Evolutionary conservation across 2,113 vertebrate species (phyloP), one percentile per base, ranked within the genome.

Genomic region (Nycticorax nycticorax): DNA sequence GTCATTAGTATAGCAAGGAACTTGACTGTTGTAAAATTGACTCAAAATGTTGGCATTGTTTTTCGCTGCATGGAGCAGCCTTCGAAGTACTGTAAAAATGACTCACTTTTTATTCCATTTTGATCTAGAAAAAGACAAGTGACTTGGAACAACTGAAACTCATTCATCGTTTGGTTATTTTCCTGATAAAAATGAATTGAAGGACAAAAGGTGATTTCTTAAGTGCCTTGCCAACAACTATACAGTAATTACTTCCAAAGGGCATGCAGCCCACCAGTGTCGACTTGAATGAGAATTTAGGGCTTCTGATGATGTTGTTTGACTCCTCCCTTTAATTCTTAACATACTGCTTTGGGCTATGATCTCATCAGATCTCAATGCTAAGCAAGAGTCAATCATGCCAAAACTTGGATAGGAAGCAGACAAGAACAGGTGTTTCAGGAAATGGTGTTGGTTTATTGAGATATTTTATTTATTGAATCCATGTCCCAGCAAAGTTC

Each of bases 391-490:
- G 37, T 93, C 74, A 63, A 24, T 88, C 68, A 76, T 66, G 50
- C 79, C 88, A 67, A 73, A 80, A 92, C 26, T 53, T 89, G 35
- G 56, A 82, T 64, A 52, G 35, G 74, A 89, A 93, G 84, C 89
- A 95, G 92, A 74, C 43, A 88, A 94, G 80, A 91, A 19, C 87
- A 95, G 62, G 81, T 96, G 84, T 94, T 96, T 82, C 30, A 45
- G 86, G 84, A 97, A 91, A 79, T 50, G 27, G 24, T 71, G 32
- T 92, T 63, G 28, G 43, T 88, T 82, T 91, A 52, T 68, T 74
- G 64, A 63, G 52, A 20, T 66, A 37, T 57, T 92, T 85, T 67
- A 63, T 92, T 62, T 71, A 76, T 80, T 81, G 71, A 87, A 81
- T 63, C 43, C 72, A 39, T 0, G 1, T 72, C 47, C 15, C 56